Percentiles rank a stretch among this genome's conserved stretches.
phyloP scores from a whole-genome alignment of 2,113 vertebrate genomes.

The Poecilia latipinna region DNA sequence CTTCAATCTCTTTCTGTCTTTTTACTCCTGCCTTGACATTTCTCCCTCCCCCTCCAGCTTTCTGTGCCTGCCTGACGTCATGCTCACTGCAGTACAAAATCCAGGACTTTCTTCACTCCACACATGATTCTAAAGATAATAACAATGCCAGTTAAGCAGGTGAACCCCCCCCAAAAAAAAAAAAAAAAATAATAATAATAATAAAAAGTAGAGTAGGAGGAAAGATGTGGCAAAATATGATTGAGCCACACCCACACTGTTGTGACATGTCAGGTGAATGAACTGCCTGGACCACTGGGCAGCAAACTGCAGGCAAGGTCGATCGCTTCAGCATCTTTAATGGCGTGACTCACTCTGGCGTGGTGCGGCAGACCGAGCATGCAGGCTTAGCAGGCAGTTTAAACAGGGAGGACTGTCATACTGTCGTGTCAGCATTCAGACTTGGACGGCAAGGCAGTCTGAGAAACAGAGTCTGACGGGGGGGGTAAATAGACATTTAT shows the following conservation, averaged over 20 bases:
- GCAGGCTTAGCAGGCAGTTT: slow-evolving; percentile 28
- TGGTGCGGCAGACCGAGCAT: slow-evolving; percentile 50
- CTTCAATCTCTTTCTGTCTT: slow-evolving; percentile 31
- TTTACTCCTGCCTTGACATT: slow-evolving; percentile 24
- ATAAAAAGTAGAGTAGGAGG: not conserved
- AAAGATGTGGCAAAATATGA: slow-evolving; percentile 5
- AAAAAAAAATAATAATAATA: not conserved
- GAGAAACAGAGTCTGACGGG: not conserved
- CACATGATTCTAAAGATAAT: slow-evolving; percentile 37
- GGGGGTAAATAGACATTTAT: not conserved
- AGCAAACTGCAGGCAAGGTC: slow-evolving; percentile 55
- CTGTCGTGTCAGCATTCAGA: slow-evolving; percentile 41
- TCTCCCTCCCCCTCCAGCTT: slow-evolving; percentile 23
- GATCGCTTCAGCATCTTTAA: slow-evolving; percentile 61
- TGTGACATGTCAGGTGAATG: slow-evolving; percentile 31
- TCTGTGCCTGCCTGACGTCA: slow-evolving; percentile 64
- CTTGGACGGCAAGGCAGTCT: slow-evolving; percentile 1
- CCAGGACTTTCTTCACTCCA: slow-evolving; percentile 43
- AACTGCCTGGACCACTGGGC: slow-evolving; percentile 24
- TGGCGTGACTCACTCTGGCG: slow-evolving; percentile 67
- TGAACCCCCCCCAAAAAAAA: slow-evolving; percentile 1
- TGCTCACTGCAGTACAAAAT: slow-evolving; percentile 59
- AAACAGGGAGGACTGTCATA: slow-evolving; percentile 27
- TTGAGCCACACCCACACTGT: slow-evolving; percentile 6
- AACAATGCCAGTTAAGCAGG: slow-evolving; percentile 20